Evolutionary conservation across 2,888 invertebrate species (phyloP), one percentile per base, ranked within the genome.

Genomic region (Nemotelus nigrinus): DNA sequence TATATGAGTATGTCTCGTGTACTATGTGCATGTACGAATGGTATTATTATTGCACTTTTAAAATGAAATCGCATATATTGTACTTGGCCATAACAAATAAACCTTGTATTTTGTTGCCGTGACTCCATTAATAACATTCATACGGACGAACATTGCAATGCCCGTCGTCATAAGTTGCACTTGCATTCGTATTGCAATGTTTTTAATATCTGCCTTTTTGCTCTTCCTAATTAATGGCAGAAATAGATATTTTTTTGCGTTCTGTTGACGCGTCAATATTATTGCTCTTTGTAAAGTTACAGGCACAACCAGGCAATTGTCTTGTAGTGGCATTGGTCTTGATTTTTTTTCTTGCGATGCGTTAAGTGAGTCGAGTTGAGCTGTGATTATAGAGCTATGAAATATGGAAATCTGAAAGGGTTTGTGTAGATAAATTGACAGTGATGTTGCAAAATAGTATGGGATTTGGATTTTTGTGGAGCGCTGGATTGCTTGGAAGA

Each of bases 81-180:
- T 8, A 50, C 50, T 45, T 41, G 45, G 65, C n/a, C 10, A 65
- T 65, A 65, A 65, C 65, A 65, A 65, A 65, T 65, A 65, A 65
- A 45, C 65, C 65, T 65, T 65, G 65, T 45, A 25, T 10, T 65
- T 65, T 65, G 65, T 45, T 45, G n/a, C 65, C 65, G 65, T 65
- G 65, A 65, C 65, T 65, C 45, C 45, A 45, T 65, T 63, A 8
- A 65, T 47, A 65, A 50, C 8, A 8, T 50, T 50, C 50, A 50
- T 50, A 50, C 50, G 6, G 8, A 50, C 50, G 25, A 25, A 25
- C 25, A 25, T 25, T 25, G 25, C 25, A 25, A 25, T 25, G 25
- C 25, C 25, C 25, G 25, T 25, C 25, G 25, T 25, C 25, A 25
- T 25, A 25, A 25, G 25, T 25, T 25, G 25, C 25, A 25, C 25